These are phyloP conservation scores for Eulemur mongoz DNA, from an alignment of 2,797 vertebrate species.

Conservation along the genomic window DNA sequence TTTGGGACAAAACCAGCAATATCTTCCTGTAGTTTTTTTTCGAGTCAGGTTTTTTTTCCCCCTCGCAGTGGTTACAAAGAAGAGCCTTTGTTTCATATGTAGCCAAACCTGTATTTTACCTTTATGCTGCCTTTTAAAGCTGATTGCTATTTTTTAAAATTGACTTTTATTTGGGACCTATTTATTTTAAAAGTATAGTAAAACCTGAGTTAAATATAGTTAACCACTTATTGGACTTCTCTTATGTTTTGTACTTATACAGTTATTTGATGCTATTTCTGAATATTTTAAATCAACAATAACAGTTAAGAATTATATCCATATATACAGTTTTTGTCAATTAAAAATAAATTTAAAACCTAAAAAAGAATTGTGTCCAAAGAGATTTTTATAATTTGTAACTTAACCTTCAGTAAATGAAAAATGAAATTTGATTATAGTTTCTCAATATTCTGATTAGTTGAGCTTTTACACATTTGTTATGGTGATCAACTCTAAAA, in stretches of 20 bases:
- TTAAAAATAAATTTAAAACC: neutral
- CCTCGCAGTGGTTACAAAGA: neutral
- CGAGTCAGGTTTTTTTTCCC: neutral
- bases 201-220: neutral
- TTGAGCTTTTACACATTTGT: neutral
- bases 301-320: neutral
- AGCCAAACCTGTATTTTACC: neutral
- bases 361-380: neutral
- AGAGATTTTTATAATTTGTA: neutral
- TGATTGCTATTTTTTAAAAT: neutral
- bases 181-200: neutral
- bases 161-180: neutral
- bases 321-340: neutral
- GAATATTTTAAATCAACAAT: constrained; percentile 6
- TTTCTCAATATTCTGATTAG: constrained; percentile 9
- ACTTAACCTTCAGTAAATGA: constrained; percentile 16
- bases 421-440: neutral
- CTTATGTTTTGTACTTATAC: neutral
- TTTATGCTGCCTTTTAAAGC: neutral
- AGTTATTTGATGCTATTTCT: neutral
- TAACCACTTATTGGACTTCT: neutral
- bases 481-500: neutral
- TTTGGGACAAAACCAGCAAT: no score
- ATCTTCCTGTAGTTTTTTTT: neutral
- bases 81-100: neutral